Conservation (phyloP, 2,888 invertebrate genomes). For the Daptonema setosum region DNA sequence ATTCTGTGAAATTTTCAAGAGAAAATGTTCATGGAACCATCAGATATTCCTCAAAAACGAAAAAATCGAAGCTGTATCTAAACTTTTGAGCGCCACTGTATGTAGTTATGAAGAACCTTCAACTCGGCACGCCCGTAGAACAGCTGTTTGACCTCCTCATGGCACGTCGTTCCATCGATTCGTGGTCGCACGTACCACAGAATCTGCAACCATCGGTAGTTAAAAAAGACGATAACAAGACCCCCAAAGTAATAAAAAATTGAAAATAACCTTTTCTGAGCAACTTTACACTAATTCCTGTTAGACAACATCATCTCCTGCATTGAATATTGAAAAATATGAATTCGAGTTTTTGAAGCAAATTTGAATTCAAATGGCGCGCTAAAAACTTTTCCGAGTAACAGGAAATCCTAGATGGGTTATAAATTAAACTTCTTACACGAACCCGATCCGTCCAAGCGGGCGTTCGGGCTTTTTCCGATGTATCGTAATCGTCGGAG, state of each 20-base stretch:
- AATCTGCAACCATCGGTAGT: not conserved
- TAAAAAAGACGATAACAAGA: not conserved
- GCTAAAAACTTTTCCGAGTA: no score
- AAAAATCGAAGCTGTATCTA: no score
- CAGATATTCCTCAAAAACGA: no score
- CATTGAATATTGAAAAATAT: no score
- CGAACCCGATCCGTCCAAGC: conserved; percentile 91
- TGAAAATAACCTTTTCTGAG: not conserved
- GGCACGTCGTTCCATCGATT: not conserved
- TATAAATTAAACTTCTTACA: no score
- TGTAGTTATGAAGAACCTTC: conserved; percentile 60
- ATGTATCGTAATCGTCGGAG: conserved; percentile 94
- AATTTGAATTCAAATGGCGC: no score
- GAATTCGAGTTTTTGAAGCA: not conserved
- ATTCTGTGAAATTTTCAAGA: no score
- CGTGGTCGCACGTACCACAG: not conserved
- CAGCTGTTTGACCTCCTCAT: conserved; percentile 26
- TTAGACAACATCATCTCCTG: no score
- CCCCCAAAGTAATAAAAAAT: not conserved
- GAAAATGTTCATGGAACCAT: no score
- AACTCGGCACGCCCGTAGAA: conserved; percentile 80
- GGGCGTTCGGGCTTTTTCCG: conserved; percentile 84
- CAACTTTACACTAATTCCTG: no score
- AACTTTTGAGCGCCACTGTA: no score
- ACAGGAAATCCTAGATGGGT: not conserved